Conservation (phyloP, 2,888 invertebrate species). For the Amiota mariae region DNA sequence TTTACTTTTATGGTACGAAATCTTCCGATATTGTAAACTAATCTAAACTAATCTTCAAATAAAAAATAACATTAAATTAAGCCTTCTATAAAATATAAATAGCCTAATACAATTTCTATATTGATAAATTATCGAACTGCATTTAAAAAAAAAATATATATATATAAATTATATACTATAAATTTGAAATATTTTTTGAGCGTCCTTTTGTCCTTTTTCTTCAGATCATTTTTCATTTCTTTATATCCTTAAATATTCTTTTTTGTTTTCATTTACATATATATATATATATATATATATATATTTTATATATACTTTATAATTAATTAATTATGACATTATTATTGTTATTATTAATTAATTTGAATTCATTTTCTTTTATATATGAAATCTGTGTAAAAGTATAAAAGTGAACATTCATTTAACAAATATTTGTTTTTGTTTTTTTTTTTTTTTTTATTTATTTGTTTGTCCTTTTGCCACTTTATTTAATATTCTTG, state of each 20-base stretch:
- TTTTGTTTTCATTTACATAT: slow-evolving; percentile 26
- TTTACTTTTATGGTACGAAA: no score
- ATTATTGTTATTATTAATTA: slow-evolving; percentile 26
- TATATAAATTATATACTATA: no score
- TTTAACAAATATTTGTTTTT: slow-evolving; percentile 43
- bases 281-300: slow-evolving; percentile 12
- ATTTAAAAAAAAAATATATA: no score
- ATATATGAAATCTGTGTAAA: slow-evolving; percentile 60
- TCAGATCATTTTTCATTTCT: slow-evolving; percentile 38
- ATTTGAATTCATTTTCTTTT: slow-evolving; percentile 41
- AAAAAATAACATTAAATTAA: slow-evolving; percentile 43
- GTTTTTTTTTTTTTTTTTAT: slow-evolving; percentile 26
- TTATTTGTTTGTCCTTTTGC: slow-evolving; percentile 26
- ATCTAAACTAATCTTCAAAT: slow-evolving; percentile 25
- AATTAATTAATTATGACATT: no score
- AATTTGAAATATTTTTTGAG: slow-evolving; percentile 32
- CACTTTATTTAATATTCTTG: slow-evolving; percentile 37
- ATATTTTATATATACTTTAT: slow-evolving; percentile 25
- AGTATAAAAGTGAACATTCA: slow-evolving; percentile 69
- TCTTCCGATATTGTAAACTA: no score
- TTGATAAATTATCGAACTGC: no score
- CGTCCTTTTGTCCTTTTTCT: slow-evolving; percentile 8
- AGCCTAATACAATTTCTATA: no score
- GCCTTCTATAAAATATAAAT: no score
- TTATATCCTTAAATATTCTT: slow-evolving; percentile 15